Percentiles rank a stretch among this genome's conserved stretches.
phyloP scores from a whole-genome alignment of 2,888 invertebrate species.

The Leptopilina syphax region DNA sequence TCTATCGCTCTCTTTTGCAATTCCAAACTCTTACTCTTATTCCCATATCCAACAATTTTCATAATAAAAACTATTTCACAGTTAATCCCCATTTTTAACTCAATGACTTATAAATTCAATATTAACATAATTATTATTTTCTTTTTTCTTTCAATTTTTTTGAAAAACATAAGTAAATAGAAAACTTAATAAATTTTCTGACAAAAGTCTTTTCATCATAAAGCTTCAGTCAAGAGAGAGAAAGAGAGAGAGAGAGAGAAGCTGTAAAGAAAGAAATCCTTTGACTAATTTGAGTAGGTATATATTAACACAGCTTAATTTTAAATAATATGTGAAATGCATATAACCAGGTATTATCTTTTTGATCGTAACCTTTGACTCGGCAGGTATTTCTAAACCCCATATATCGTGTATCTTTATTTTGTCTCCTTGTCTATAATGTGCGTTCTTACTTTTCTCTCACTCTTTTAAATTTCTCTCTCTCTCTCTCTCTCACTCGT shows the following conservation, averaged over 20 bases:
- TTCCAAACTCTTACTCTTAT: constrained; percentile 46
- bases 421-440: too few species aligned
- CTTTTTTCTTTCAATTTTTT: constrained; percentile 51
- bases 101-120: constrained; percentile 28
- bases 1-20: not conserved
- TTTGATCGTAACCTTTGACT: too few species aligned
- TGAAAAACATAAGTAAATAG: not conserved
- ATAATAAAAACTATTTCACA: constrained; percentile 26
- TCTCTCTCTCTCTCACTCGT: constrained; percentile 29
- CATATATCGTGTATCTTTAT: too few species aligned
- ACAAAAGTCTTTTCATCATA: not conserved
- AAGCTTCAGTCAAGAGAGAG: too few species aligned
- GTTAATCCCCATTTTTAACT: constrained; percentile 20
- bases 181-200: not conserved
- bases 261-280: too few species aligned
- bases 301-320: too few species aligned
- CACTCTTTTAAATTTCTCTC: constrained; percentile 4
- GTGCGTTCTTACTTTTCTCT: too few species aligned
- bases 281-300: too few species aligned
- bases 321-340: not conserved
- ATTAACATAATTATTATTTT: constrained; percentile 41
- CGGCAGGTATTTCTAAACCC: too few species aligned
- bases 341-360: too few species aligned
- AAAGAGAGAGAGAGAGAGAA: too few species aligned
- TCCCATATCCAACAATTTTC: constrained; percentile 49